These are phyloP conservation scores for Lepas anatifera DNA, from an alignment of 2,888 invertebrate species.

Conservation along the genomic window DNA sequence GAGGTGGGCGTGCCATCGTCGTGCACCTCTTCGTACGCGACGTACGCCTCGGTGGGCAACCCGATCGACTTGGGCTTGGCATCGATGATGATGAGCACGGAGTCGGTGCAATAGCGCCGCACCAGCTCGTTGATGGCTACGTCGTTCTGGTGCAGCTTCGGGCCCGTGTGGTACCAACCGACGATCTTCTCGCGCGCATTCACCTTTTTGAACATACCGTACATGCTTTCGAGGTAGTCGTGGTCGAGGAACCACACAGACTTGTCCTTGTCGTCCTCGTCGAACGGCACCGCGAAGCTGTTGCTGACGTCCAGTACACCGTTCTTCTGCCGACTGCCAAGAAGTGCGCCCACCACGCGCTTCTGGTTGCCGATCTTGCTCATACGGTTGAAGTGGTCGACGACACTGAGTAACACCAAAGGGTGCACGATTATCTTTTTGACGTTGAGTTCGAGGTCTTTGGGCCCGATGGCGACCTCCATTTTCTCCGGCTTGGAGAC, in stretches of 20 bases:
- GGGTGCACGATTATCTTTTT: slow-evolving; percentile 99
- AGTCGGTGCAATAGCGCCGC: slow-evolving; percentile 89
- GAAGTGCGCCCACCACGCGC: slow-evolving; percentile 91
- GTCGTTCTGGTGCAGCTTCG: slow-evolving; percentile 96
- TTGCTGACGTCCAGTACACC: slow-evolving; percentile 96
- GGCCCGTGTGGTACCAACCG: slow-evolving; percentile 99
- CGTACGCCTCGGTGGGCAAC: too few species aligned
- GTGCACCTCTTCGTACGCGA: too few species aligned
- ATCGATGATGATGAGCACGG: slow-evolving; percentile 94
- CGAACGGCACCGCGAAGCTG: slow-evolving; percentile 91
- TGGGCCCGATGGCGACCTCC: too few species aligned
- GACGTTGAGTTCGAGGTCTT: too few species aligned
- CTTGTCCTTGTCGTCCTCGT: slow-evolving; percentile 98
- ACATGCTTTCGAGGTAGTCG: too few species aligned
- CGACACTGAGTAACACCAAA: slow-evolving; percentile 81
- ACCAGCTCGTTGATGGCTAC: slow-evolving; percentile 95
- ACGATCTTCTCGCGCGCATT: too few species aligned
- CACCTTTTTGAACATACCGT: too few species aligned
- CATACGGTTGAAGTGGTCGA: too few species aligned
- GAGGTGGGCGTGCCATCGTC: too few species aligned
- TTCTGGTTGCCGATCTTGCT: too few species aligned
- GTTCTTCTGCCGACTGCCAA: slow-evolving; percentile 91
- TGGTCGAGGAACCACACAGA: slow-evolving; percentile 99
- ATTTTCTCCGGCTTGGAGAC: too few species aligned
- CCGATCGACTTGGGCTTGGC: too few species aligned